These are phyloP conservation scores for Platorchestia sp. DNA, from an alignment of 1,140 invertebrate genomes.

Conservation along the genomic window DNA sequence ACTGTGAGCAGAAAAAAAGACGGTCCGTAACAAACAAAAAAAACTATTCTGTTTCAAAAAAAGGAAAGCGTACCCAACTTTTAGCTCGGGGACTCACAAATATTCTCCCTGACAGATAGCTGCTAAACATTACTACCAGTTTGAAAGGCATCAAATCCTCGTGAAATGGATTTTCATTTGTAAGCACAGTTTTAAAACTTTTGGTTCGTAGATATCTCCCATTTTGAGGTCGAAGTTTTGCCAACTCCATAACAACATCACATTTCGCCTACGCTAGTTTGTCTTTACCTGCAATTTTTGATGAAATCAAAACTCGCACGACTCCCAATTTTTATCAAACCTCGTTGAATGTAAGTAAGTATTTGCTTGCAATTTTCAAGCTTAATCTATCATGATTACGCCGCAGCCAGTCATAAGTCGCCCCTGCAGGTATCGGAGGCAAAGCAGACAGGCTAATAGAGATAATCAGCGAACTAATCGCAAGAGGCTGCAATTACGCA, in stretches of 20 bases:
- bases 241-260: neutral
- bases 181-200: neutral
- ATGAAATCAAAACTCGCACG: neutral
- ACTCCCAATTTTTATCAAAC: neutral
- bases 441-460: neutral
- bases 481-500: neutral
- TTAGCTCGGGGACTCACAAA: too few species aligned
- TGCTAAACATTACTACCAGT: neutral
- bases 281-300: neutral
- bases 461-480: neutral
- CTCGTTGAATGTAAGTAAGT: neutral
- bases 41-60: too few species aligned
- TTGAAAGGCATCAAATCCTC: neutral
- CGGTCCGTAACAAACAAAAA: too few species aligned
- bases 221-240: neutral
- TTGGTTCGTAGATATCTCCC: neutral
- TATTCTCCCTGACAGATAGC: neutral
- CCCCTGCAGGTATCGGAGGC: neutral
- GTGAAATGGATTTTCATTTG: neutral
- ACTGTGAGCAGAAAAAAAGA: too few species aligned
- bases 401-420: neutral
- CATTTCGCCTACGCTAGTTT: neutral
- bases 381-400: neutral
- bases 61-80: too few species aligned
- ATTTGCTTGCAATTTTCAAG: neutral